These are phyloP conservation scores for Linnaemya vulpina DNA, from an alignment of 2,888 invertebrate species.

Conservation along the genomic window DNA sequence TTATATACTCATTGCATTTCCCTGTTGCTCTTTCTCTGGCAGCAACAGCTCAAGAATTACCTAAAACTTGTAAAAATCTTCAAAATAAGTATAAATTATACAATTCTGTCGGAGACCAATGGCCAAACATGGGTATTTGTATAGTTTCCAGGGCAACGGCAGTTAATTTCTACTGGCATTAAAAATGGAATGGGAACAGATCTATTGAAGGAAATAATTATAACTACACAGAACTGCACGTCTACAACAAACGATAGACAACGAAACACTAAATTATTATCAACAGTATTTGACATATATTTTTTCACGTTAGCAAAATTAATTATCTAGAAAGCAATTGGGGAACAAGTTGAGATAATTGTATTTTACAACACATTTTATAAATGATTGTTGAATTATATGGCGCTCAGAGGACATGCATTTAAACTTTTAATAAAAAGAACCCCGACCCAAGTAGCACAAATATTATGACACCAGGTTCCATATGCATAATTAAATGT, in stretches of 20 bases:
- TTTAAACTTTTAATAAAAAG: no score
- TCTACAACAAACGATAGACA: not conserved
- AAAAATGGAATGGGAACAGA: conserved; percentile 73
- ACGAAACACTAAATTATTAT: not conserved
- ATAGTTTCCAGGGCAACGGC: conserved; percentile 66
- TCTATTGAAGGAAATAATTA: conserved; percentile 72
- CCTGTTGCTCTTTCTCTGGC: no score
- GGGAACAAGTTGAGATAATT: not conserved
- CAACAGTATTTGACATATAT: not conserved
- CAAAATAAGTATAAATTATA: conserved; percentile 73
- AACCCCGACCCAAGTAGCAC: no score
- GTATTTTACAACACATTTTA: not conserved
- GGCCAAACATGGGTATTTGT: conserved; percentile 74
- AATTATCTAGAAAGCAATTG: not conserved
- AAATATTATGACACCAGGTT: no score
- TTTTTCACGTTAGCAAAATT: not conserved
- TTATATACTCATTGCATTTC: conserved; percentile 14
- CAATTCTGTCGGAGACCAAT: conserved; percentile 64
- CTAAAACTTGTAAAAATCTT: conserved; percentile 69
- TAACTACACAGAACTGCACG: conserved; percentile 57
- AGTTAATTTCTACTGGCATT: conserved; percentile 49
- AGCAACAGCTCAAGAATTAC: conserved; percentile 64
- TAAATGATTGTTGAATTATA: not conserved
- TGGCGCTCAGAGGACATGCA: no score
- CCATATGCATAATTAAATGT: no score